A percentile compares a stretch with the other conserved stretches of the same genome.
Conservation (phyloP, 2,113 vertebrate genomes). For the Solea solea region DNA sequence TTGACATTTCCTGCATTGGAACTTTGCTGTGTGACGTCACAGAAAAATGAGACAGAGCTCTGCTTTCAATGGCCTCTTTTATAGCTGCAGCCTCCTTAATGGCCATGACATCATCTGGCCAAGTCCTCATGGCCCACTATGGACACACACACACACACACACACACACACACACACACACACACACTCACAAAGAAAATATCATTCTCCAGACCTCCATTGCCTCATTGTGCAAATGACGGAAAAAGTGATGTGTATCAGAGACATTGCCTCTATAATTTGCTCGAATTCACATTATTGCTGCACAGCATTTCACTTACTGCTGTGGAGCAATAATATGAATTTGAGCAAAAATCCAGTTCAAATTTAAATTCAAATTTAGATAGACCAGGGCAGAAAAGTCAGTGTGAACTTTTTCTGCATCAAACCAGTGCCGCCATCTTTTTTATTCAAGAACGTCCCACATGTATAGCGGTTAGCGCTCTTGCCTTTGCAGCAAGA, state of each 20-base stretch:
- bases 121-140: conserved; percentile 4
- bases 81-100: conserved; percentile 73
- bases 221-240: conserved; percentile 69
- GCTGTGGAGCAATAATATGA: too few relatives aligned
- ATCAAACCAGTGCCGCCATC: too few relatives aligned
- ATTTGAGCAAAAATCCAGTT: too few relatives aligned
- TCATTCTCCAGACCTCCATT: conserved; percentile 52
- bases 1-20: conserved; percentile 27
- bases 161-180: conserved; percentile 34
- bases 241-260: conserved; percentile 70
- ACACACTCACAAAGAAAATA: conserved; percentile 47
- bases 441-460: too few relatives aligned
- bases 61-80: conserved; percentile 75
- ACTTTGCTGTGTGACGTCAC: conserved; percentile 64
- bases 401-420: too few relatives aligned
- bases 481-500: too few relatives aligned
- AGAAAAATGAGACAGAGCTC: conserved; percentile 58
- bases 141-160: conserved; percentile 31
- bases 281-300: conserved; percentile 32
- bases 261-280: conserved; percentile 45
- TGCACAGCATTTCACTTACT: conserved; percentile 5
- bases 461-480: too few relatives aligned
- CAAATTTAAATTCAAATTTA: too few relatives aligned
- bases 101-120: conserved; percentile 79
- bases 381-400: too few relatives aligned